Conservation (phyloP, 2,113 vertebrate genomes). For the Puntigrus tetrazona region DNA sequence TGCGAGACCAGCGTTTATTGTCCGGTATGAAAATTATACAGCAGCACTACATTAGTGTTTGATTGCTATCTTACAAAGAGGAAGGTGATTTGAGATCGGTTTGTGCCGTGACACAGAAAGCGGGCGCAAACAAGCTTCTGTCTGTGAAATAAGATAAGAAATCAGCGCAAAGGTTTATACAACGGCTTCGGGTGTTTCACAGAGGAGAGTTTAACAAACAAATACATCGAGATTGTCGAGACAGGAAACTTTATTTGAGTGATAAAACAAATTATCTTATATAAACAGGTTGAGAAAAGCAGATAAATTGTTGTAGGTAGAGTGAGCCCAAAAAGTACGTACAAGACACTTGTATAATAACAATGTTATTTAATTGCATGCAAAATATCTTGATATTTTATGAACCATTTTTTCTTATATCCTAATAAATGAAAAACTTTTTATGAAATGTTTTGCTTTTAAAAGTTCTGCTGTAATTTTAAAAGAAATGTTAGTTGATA, state of each 20-base stretch:
- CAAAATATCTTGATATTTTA: not conserved
- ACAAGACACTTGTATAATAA: not conserved
- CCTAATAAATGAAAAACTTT: not conserved
- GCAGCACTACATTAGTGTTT: not conserved
- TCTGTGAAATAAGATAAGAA: constrained; percentile 16
- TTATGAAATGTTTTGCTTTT: not conserved
- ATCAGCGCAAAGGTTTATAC: constrained; percentile 20
- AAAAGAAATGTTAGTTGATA: not conserved
- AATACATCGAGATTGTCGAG: not conserved
- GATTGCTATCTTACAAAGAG: constrained; percentile 34
- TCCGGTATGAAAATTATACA: constrained; percentile 8
- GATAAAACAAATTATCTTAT: not conserved
- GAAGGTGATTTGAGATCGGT: constrained; percentile 24
- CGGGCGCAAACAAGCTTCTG: not conserved
- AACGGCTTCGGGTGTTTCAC: not conserved
- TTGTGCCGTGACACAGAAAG: constrained; percentile 20
- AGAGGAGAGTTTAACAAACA: not conserved
- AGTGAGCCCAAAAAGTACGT: not conserved
- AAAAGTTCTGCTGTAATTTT: not conserved
- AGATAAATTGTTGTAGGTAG: not conserved
- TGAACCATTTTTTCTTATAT: not conserved
- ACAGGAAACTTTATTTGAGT: not conserved
- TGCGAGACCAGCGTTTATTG: constrained; percentile 1
- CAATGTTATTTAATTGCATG: not conserved
- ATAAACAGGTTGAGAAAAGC: not conserved